Conservation (phyloP, 2,888 invertebrate species). For the Microctonus hyperodae region DNA sequence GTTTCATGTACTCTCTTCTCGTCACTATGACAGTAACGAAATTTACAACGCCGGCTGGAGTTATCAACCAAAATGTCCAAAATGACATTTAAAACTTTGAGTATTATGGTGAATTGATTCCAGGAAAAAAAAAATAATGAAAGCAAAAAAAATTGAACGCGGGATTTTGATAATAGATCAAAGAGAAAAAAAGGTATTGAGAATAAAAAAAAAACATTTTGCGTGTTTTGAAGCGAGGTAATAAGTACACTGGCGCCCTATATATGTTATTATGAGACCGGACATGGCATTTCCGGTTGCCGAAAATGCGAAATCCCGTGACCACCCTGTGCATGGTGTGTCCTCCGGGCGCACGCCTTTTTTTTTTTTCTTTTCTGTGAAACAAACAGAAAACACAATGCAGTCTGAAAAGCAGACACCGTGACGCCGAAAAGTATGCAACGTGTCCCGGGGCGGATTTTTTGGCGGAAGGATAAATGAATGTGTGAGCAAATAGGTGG, state of each 20-base stretch:
- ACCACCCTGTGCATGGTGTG: neutral
- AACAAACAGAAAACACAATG: constrained; percentile 39
- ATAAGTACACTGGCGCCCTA: constrained; percentile 14
- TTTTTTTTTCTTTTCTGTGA: neutral
- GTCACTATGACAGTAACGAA: neutral
- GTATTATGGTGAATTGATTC: no score
- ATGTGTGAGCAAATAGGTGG: constrained; percentile 14
- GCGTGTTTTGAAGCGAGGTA: constrained; percentile 7
- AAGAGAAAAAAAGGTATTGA: neutral
- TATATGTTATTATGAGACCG: constrained; percentile 32
- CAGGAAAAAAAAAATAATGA: no score
- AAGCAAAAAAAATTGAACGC: neutral
- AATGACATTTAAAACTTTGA: no score
- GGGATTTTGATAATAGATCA: neutral
- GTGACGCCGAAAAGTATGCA: constrained; percentile 44
- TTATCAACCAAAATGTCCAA: no score
- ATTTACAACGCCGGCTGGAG: no score
- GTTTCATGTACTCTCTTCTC: neutral
- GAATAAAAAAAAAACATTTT: neutral
- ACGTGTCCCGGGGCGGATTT: neutral
- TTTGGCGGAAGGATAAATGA: neutral
- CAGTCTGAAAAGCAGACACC: constrained; percentile 46
- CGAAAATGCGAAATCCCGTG: constrained; percentile 38
- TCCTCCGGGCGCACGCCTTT: constrained; percentile 13
- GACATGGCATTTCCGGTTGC: constrained; percentile 37